Base-by-base conservation (phyloP, 1,140 invertebrate species). In the Trialeurodes vaporariorum region DNA sequence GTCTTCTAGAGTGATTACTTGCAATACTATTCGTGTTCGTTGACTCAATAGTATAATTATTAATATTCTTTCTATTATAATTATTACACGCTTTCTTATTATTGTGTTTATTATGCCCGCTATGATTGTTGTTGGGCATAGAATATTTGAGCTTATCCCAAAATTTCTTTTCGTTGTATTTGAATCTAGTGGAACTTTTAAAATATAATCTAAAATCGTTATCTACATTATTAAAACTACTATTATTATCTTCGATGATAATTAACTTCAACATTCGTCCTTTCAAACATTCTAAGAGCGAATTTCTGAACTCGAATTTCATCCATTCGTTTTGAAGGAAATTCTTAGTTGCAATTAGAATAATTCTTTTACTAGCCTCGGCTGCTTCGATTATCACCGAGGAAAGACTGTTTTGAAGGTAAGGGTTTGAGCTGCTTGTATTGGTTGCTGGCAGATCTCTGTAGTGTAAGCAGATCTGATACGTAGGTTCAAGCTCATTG, bases 101-200 rank as follows among this genome's bases (percentile, higher is more conserved):
- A 72, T 84, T 80, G 23, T 27, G 49, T 21, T 5, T 49, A 17
- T n/a, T n/a, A n/a, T n/a, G n/a, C n/a, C 34, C 34, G 34, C 34
- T 49, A 27, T 69, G 65, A 24, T 67, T 83, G 77, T 67, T 81
- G 80, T 73, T 86, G 75, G 93, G 93, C 85, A 97, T 89, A 70
- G 90, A 89, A 79, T 92, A 96, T 69, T 88, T 84, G 40, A 96
- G 80, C 73, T 93, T 87, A 76, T 95, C 91, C 92, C 93, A 95
- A 79, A 96, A 96, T 74, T 89, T 83, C 72, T 89, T 91, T 74
- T 95, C 91, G 70, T 89, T 90, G 90, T 91, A 94, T 70, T 86
- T 83, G n/a, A 96, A 79, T 59, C 89, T 83, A 11, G 88, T 84
- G 71, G 87, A 86, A 5, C 91, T 92, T 75, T 94, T 92, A 11